A percentile compares a stretch with the other conserved stretches of the same genome.
Evolutionary conservation across 2,797 vertebrate species (phyloP).

Genomic region (Smutsia gigantea): DNA sequence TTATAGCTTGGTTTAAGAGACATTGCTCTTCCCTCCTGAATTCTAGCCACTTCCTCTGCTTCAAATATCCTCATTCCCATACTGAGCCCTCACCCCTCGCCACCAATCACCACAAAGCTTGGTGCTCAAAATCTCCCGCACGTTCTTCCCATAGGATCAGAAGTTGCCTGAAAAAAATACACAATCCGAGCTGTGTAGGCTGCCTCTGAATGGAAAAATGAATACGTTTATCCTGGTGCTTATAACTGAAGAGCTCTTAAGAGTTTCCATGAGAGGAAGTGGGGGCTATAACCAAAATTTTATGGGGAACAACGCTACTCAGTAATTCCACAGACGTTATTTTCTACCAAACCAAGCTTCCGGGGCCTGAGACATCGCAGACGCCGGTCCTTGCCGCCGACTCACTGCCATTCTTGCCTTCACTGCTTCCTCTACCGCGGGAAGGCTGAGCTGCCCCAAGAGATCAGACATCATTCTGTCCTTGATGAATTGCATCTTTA

Average conservation of each 20-base stretch:
- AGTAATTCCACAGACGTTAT: not conserved
- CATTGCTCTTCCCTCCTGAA: not conserved
- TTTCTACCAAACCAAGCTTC: conserved; percentile 11
- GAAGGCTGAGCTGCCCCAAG: not conserved
- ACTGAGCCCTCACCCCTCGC: not conserved
- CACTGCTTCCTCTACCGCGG: not conserved
- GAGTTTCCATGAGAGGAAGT: conserved; percentile 9
- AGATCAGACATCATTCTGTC: not conserved
- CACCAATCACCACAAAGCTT: not conserved
- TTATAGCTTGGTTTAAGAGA: not conserved
- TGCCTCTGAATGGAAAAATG: not conserved
- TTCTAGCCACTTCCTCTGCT: not conserved
- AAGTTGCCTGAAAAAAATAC: not conserved
- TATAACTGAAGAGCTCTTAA: not conserved
- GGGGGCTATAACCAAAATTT: not conserved
- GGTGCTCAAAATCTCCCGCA: not conserved
- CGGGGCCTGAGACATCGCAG: not conserved
- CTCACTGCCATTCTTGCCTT: not conserved
- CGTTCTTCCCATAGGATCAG: not conserved
- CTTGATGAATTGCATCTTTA: not conserved
- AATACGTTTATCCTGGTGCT: not conserved
- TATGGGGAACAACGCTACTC: not conserved
- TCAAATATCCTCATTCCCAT: not conserved
- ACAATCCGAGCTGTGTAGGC: not conserved
- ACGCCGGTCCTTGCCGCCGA: not conserved